Conservation (phyloP, 2,113 vertebrate species). For the Catharus minimus region DNA sequence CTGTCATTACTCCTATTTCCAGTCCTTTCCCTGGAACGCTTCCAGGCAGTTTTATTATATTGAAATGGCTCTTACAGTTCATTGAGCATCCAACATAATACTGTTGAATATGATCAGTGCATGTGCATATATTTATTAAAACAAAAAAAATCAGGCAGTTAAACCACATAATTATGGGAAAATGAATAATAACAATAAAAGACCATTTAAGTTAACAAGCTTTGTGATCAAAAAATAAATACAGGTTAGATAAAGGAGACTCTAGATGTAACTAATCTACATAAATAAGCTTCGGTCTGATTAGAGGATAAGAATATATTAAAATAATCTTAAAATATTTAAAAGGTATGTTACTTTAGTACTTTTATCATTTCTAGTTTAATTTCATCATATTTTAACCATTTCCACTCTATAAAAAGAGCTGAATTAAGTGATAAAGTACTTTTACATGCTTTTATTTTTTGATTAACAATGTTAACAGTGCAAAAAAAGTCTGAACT, state of each 20-base stretch:
- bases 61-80: slow-evolving; percentile 84
- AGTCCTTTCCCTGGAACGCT: slow-evolving; percentile 69
- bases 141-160: slow-evolving; percentile 63
- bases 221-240: slow-evolving; percentile 82
- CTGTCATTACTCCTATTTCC: slow-evolving; percentile 69
- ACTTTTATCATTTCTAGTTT: slow-evolving; percentile 8
- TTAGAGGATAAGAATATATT: slow-evolving; percentile 73
- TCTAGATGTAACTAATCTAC: slow-evolving; percentile 75
- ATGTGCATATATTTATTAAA: slow-evolving; percentile 75
- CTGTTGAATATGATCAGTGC: slow-evolving; percentile 76
- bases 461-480: background rate
- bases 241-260: slow-evolving; percentile 77
- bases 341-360: slow-evolving; percentile 47
- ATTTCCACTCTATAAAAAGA: slow-evolving; percentile 2
- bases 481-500: slow-evolving; percentile 12
- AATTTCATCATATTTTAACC: slow-evolving; percentile 14
- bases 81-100: slow-evolving; percentile 80
- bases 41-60: slow-evolving; percentile 81
- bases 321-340: slow-evolving; percentile 63
- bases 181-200: slow-evolving; percentile 80
- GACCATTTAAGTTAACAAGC: slow-evolving; percentile 80
- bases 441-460: background rate
- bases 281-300: slow-evolving; percentile 74
- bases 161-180: slow-evolving; percentile 76
- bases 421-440: background rate